Conservation (phyloP, 2,797 vertebrate species). For the Lycodopsis pacificus region DNA sequence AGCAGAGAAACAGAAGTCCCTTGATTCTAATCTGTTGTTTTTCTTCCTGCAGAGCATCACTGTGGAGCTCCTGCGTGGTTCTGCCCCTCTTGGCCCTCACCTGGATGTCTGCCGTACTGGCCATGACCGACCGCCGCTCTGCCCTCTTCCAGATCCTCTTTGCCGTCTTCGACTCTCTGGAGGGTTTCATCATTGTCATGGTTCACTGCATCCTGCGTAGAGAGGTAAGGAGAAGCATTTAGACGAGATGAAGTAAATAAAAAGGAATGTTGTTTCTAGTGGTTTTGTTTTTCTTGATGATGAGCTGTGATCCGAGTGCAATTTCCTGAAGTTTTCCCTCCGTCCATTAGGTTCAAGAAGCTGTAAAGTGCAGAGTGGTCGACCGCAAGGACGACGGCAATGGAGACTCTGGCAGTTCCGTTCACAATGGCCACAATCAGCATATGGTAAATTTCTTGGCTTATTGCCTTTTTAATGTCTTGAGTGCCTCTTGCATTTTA, state of each 20-base stretch:
- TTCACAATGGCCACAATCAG: constrained; percentile 95
- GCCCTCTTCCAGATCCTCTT: constrained; percentile 99
- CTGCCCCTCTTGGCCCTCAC: constrained; percentile 97
- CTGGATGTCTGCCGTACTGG: constrained; percentile 99
- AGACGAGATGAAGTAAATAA: constrained; percentile 4
- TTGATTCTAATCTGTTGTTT: constrained; percentile 44
- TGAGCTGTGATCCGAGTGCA: constrained; percentile 13
- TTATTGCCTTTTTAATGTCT: constrained; percentile 78
- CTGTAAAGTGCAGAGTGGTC: constrained; percentile 98
- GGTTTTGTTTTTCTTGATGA: constrained; percentile 8
- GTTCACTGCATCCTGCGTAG: constrained; percentile 97
- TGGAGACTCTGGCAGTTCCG: constrained; percentile 96
- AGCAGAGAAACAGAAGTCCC: constrained; percentile 11
- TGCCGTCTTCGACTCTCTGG: constrained; percentile 96
- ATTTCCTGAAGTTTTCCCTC: constrained; percentile 27
- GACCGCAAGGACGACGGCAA: constrained; percentile 98
- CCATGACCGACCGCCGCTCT: constrained; percentile 97
- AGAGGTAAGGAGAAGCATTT: constrained; percentile 85
- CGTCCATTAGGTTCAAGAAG: constrained; percentile 92
- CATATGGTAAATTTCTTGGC: constrained; percentile 89
- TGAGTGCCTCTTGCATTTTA: constrained; percentile 72
- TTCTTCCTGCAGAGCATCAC: constrained; percentile 89
- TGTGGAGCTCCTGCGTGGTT: constrained; percentile 99
- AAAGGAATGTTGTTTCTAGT: background rate
- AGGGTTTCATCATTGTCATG: constrained; percentile 99